A percentile compares a stretch with the other conserved stretches of the same genome.
Conservation (phyloP, 2,113 vertebrate species). For the Zapornia atra region DNA sequence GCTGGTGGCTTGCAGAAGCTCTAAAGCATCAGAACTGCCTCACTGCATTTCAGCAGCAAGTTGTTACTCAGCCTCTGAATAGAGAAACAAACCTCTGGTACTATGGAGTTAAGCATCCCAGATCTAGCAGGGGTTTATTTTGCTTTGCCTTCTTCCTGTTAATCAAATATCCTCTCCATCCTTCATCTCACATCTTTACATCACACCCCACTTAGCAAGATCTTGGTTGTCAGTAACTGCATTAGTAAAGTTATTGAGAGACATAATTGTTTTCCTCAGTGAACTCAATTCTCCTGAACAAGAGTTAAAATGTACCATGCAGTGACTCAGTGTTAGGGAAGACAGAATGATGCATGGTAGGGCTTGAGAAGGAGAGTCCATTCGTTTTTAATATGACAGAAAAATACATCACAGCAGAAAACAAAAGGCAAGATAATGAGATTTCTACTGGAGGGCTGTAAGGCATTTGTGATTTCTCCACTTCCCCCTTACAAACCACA, state of each 20-base stretch:
- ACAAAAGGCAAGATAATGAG: conserved; percentile 65
- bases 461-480: neutral
- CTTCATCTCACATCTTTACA: conserved; percentile 39
- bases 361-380: conserved; percentile 38
- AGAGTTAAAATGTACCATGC: conserved; percentile 19
- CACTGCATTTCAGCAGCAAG: neutral
- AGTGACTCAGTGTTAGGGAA: conserved; percentile 30
- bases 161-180: conserved; percentile 45
- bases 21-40: neutral
- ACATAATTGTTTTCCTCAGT: conserved; percentile 45
- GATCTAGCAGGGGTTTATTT: neutral
- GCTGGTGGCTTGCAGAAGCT: neutral
- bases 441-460: conserved; percentile 37
- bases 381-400: conserved; percentile 71
- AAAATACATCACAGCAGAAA: conserved; percentile 61
- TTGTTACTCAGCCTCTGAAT: neutral
- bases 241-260: conserved; percentile 62
- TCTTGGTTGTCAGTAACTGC: conserved; percentile 51
- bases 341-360: conserved; percentile 69
- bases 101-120: neutral
- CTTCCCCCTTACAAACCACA: neutral
- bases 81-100: neutral
- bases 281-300: conserved; percentile 47
- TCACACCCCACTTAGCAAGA: conserved; percentile 27
- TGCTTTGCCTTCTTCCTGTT: conserved; percentile 14